Evolutionary conservation across 2,797 vertebrate genomes (phyloP).

Genomic region (Halcyon smyrnensis): DNA sequence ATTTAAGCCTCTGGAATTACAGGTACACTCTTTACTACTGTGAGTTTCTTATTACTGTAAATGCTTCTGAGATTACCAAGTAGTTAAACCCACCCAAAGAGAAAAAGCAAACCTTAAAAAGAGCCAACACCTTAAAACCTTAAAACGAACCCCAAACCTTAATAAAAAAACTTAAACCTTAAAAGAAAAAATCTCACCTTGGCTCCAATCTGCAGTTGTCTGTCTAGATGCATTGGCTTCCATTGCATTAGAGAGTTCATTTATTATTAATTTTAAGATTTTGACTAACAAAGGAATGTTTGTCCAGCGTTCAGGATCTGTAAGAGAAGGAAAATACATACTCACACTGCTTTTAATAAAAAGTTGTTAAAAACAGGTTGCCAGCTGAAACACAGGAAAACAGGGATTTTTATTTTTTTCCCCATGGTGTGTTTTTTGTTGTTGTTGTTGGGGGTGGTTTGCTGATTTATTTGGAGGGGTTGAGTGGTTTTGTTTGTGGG

Average conservation of each 20-base stretch:
- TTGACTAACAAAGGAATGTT: slow-evolving; percentile 97
- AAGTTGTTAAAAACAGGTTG: neutral
- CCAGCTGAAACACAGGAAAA: too few relatives aligned
- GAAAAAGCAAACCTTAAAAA: neutral
- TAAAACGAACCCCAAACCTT: too few relatives aligned
- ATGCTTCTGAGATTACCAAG: neutral
- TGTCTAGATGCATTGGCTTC: slow-evolving; percentile 92
- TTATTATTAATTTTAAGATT: slow-evolving; percentile 96
- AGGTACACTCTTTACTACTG: neutral
- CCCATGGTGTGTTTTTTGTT: neutral
- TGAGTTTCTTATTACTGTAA: neutral
- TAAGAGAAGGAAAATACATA: neutral
- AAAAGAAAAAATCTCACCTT: slow-evolving; percentile 78
- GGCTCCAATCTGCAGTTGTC: slow-evolving; percentile 90
- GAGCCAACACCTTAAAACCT: too few relatives aligned
- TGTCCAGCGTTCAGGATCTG: slow-evolving; percentile 97
- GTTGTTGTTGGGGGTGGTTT: neutral
- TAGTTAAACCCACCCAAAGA: neutral
- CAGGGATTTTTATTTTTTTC: too few relatives aligned
- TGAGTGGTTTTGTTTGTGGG: neutral
- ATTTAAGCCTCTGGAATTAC: neutral
- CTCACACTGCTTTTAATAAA: neutral
- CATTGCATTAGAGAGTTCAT: slow-evolving; percentile 94
- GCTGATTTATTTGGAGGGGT: neutral
- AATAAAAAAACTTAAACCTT: too few relatives aligned